Evolutionary conservation across 35 echinoderm and acorn worm genomes (phyloP), one percentile per base, ranked within the genome.

Genomic region (Stichopus chloronotus): DNA sequence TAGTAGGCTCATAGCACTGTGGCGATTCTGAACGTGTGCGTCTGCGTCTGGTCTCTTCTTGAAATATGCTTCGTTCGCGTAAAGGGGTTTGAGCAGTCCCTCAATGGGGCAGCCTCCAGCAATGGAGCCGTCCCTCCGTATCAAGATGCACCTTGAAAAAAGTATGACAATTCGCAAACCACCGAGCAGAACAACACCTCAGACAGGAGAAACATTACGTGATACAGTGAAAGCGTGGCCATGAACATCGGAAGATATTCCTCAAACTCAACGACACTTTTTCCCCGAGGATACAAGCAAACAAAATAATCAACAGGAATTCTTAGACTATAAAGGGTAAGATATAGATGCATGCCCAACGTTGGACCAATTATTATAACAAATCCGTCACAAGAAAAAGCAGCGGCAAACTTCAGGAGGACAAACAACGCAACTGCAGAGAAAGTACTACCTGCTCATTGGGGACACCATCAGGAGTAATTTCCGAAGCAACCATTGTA

Each of bases 291-390:
- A 23, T 55, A 11, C 84, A 87, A 17, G 9, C 57, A 7, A 7
- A 43, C 11, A 87, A 87, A 59, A 87, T 87, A 87, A 11, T 87
- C 84, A 87, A 87, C 84, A 52, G 84, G 9, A 87, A 59, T 59
- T 14, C 84, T n/a, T n/a, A n/a, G n/a, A n/a, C n/a, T n/a, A 12
- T 6, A 11, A 8, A 87, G 57, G 23, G 14, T 87, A 10, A 59
- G 84, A 10, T 87, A 87, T 59, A 87, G 84, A 11, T 87, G 84
- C 23, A 59, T 87, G 84, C 84, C 57, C 7, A 87, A 87, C 84
- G 57, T 87, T 17, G 8, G 43, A 9, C 43, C 52, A 17, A 87
- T 87, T 55, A 87, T 87, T 87, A 87, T 43, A 87, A 87, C 43
- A 87, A 56, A 56, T 87, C 43, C 57, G 9, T 87, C 78, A 20